Percentiles rank a stretch among this genome's conserved stretches.
Conservation (phyloP, 2,113 vertebrate species). For the Tragulus kanchil region DNA sequence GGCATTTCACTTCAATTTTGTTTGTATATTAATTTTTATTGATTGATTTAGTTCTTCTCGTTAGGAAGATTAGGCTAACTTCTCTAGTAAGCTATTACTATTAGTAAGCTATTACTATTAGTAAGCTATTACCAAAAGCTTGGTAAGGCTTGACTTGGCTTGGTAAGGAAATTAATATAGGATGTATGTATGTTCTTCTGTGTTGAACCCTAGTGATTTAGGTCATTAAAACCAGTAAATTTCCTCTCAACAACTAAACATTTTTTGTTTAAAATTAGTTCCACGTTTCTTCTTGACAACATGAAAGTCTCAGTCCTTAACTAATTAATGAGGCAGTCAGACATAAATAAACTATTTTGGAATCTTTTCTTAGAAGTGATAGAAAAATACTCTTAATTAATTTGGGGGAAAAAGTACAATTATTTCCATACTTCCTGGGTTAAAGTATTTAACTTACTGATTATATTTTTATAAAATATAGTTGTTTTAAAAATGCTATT, state of each 20-base stretch:
- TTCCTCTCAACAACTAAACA: not conserved
- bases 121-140: not conserved
- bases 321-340: not conserved
- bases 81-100: not conserved
- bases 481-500: conserved; percentile 83
- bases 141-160: not conserved
- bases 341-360: not conserved
- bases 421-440: conserved; percentile 63
- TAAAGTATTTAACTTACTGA: conserved; percentile 60
- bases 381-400: conserved; percentile 63
- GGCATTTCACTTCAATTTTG: not conserved
- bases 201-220: not conserved
- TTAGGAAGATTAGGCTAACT: not conserved
- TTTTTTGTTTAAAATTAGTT: not conserved
- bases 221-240: not conserved
- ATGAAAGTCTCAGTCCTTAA: not conserved
- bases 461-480: conserved; percentile 81
- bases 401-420: not conserved
- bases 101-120: too few species aligned
- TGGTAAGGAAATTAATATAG: not conserved
- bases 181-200: not conserved
- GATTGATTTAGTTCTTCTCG: not conserved
- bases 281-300: not conserved
- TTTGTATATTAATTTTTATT: not conserved
- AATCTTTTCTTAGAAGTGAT: not conserved